Evolutionary conservation across 2,797 vertebrate species (phyloP), one percentile per base, ranked within the genome.

Genomic region (Neoniphon sammara): DNA sequence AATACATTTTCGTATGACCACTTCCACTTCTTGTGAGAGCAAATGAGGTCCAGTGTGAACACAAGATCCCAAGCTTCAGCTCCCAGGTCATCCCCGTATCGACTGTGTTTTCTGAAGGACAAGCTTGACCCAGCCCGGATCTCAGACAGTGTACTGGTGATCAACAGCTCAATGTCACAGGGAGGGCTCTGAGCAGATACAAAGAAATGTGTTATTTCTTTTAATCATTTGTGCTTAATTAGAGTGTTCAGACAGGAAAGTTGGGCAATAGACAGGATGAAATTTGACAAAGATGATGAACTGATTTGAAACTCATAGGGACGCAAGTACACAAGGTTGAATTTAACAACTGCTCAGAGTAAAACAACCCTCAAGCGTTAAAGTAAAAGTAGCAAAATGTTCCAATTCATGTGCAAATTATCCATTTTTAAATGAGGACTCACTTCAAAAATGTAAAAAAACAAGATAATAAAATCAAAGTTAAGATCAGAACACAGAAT

Each of bases 1-100:
- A 98, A 94, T 44, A 99, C 78, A 79, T 95, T 92, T 39, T 96
- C 94, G 66, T 97, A 95, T 6, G 94, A 97, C 97, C 97, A 99
- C 34, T 93, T 85, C 98, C 98, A 99, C 47, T 93, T 95, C 80
- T 95, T 93, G 52, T 95, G 94, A 73, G 92, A 88, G 83, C 97
- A 99, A 21, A 98, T 91, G 3, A 99, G 93, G 17, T 96, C 95
- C 65, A 98, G 76, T 3, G 96, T 94, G 78, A 94, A 96, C 63
- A 99, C 70, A 10, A 91, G 93, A 66, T 98, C 94, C 98, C 97
- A 99, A 0, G 95, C 92, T 65, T 84, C 75, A 10, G 93, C 83
- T 66, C 92, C 95, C 53, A 99, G 90, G 80, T 98, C 97, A 47
- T 95, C 91, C 17, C 98, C 97, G 0, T 94, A 94, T 2, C 88